phyloP scores from a whole-genome alignment of 2,113 vertebrate species.

The Etheostoma spectabile region DNA sequence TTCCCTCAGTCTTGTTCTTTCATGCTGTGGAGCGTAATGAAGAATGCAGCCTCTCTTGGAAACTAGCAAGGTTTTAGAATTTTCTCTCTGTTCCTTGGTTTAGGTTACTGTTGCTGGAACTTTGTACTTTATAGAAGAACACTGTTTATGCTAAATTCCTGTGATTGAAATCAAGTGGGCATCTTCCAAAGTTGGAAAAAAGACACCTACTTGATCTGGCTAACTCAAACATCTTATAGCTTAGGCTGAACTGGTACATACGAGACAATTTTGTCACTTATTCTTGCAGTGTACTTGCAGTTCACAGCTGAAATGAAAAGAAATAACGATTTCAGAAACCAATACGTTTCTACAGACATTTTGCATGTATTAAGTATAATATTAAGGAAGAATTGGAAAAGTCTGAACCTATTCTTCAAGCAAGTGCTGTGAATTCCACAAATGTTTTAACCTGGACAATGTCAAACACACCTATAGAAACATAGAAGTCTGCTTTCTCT shows the following conservation, averaged over 20 bases:
- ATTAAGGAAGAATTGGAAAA: not conserved
- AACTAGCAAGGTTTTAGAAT: not conserved
- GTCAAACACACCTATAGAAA: not conserved
- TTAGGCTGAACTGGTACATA: too few relatives aligned
- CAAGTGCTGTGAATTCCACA: not conserved
- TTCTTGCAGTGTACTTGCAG: too few relatives aligned
- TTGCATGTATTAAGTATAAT: not conserved
- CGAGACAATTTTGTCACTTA: too few relatives aligned
- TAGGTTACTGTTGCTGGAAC: not conserved
- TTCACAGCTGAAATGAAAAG: not conserved
- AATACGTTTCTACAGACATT: too few relatives aligned
- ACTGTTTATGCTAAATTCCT: not conserved
- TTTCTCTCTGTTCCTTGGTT: not conserved
- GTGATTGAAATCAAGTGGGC: not conserved
- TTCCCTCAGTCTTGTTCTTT: not conserved
- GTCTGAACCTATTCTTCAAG: not conserved
- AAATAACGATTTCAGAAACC: too few relatives aligned
- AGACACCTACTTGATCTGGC: too few relatives aligned
- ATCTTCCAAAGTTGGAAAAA: too few relatives aligned
- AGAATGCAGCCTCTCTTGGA: not conserved
- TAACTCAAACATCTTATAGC: too few relatives aligned
- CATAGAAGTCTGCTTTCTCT: not conserved
- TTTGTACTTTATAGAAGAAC: not conserved
- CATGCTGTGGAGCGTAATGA: not conserved
- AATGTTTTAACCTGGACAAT: not conserved